Conservation (phyloP, 2,797 vertebrate genomes). For the Pseudochirops cupreus region DNA sequence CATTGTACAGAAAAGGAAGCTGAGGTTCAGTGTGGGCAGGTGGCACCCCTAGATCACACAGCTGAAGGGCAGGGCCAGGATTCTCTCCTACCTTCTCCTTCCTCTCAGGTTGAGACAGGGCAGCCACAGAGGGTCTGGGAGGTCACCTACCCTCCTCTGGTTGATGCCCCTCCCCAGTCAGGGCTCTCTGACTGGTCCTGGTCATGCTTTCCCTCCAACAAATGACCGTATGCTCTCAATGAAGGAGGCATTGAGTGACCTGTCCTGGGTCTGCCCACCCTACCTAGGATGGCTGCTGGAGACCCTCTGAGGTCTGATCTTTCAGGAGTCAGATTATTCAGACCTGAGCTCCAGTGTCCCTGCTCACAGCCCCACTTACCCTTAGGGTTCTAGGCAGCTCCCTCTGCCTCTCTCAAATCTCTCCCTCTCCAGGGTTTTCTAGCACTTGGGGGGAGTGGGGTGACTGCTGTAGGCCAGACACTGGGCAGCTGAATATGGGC, state of each 20-base stretch:
- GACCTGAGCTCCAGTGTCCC: background rate
- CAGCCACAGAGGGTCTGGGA: background rate
- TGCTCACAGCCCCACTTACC: background rate
- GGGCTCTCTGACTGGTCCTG: background rate
- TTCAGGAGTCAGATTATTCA: background rate
- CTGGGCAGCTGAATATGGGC: background rate
- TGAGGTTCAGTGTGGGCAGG: background rate
- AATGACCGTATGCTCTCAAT: background rate
- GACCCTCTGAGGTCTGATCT: background rate
- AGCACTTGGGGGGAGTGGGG: background rate
- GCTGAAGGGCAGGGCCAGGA: background rate
- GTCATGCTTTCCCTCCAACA: background rate
- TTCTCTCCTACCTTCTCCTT: background rate
- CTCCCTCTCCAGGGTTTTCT: background rate
- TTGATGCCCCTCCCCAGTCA: background rate
- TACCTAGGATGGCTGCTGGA: background rate
- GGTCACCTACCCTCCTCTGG: background rate
- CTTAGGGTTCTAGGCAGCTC: background rate
- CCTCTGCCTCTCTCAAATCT: background rate
- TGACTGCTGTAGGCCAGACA: background rate
- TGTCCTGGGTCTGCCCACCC: background rate
- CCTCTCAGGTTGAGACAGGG: background rate
- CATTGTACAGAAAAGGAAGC: background rate
- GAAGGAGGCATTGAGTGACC: background rate
- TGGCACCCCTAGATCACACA: background rate